phyloP scores from a whole-genome alignment of 2,113 vertebrate species.

The Crypturellus undulatus region DNA sequence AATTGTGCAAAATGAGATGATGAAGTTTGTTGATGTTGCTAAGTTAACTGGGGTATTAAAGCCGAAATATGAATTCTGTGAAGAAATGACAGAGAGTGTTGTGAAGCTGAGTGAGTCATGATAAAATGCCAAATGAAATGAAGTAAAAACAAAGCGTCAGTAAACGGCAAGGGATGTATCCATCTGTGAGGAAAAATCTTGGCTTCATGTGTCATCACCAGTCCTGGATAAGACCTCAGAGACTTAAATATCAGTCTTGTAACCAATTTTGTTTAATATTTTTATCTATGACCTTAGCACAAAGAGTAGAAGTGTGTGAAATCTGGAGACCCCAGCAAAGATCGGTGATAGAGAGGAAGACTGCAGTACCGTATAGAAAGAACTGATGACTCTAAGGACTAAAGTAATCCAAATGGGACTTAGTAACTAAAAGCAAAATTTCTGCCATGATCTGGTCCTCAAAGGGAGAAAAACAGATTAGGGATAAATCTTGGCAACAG shows the following conservation, averaged over 20 bases:
- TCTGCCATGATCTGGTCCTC: neutral
- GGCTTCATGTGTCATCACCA: neutral
- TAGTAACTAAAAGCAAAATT: neutral
- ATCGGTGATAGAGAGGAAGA: neutral
- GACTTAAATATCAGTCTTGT: neutral
- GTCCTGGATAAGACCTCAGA: neutral
- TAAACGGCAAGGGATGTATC: constrained; percentile 21
- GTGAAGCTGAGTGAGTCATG: neutral
- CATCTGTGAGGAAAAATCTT: neutral
- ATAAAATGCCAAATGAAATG: constrained; percentile 1
- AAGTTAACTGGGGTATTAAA: neutral
- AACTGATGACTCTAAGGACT: neutral
- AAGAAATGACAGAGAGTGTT: neutral
- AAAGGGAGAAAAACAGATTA: fast-evolving
- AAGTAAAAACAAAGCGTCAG: neutral
- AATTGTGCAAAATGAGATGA: neutral
- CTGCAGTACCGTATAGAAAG: neutral
- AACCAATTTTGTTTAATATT: constrained; percentile 16
- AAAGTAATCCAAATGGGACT: neutral
- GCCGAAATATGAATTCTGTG: neutral
- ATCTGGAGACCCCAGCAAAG: neutral
- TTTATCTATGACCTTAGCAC: neutral
- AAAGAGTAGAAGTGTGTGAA: neutral
- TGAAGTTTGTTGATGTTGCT: neutral
- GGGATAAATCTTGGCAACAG: neutral